Evolutionary conservation across 1,140 invertebrate genomes (phyloP), one percentile per base, ranked within the genome.

Genomic region (Sycobia sp.): DNA sequence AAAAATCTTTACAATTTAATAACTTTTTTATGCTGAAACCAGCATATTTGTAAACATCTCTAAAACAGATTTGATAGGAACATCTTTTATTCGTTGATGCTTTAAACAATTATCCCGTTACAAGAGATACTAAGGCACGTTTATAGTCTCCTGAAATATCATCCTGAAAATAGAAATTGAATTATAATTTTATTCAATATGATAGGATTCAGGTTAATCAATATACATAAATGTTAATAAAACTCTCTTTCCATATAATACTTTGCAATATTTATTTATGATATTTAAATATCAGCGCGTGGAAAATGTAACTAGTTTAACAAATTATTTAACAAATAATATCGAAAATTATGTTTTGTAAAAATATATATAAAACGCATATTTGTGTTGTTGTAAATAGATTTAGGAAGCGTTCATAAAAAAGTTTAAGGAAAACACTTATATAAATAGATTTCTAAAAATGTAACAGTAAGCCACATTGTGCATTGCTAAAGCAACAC

Each of bases 91-190:
- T n/a, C n/a, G n/a, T n/a, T n/a, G n/a, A n/a, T n/a, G n/a, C n/a
- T n/a, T n/a, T n/a, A 43, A 13, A 43, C 25, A 80, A 77, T 82
- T 80, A 79, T 76, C 82, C 81, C 39, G 72, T 73, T 65, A 85
- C 77, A 68, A 91, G 81, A 72, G 87, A 85, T 67, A 89, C 81
- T 72, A 92, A 83, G 65, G 88, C 82, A 77, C 87, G 85, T 80
- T 86, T 87, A 83, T 89, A 90, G 81, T 92, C 90, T 66, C 90
- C 90, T 58, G 84, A 87, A 54, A 89, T 84, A 75, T 92, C 90
- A 69, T 85, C 86, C 84, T 89, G 83, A 68, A 86, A 87, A 80
- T 68, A 75, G 65, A 72, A 61, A 43, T 44, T 69, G n/a, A 29
- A 38, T 36, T 69, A 47, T 60, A 57, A 72, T 58, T 74, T 69